Evolutionary conservation across 2,888 invertebrate species (phyloP).

Genomic region (Orthosia cruda): DNA sequence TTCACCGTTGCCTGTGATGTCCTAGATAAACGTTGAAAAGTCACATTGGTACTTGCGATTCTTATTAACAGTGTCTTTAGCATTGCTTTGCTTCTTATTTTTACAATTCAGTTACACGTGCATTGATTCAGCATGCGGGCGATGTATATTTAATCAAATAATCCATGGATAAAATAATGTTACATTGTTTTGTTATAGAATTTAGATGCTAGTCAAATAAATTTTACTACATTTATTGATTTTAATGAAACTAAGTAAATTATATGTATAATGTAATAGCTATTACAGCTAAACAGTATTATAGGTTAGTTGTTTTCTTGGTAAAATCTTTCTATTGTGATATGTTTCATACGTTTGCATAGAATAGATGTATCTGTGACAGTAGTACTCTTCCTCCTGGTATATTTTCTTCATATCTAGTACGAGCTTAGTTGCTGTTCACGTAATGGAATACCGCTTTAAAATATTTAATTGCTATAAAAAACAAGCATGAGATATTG

Average conservation of each 20-base stretch:
- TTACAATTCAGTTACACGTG: slow-evolving; percentile 25
- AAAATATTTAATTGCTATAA: slow-evolving; percentile 53
- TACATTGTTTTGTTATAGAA: slow-evolving; percentile 76
- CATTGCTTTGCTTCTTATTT: slow-evolving; percentile 60
- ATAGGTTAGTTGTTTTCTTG: slow-evolving; percentile 89
- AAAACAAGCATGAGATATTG: slow-evolving; percentile 54
- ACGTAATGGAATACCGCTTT: slow-evolving; percentile 51
- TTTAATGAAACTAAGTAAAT: slow-evolving; percentile 82
- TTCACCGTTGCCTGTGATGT: too few relatives aligned
- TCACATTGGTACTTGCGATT: background rate
- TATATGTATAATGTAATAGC: slow-evolving; percentile 81
- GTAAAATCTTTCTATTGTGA: slow-evolving; percentile 86
- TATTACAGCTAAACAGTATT: slow-evolving; percentile 89
- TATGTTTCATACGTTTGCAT: slow-evolving; percentile 80
- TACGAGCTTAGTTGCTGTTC: slow-evolving; percentile 62
- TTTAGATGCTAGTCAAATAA: slow-evolving; percentile 91
- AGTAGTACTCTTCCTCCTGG: slow-evolving; percentile 61
- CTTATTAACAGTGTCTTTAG: slow-evolving; percentile 22
- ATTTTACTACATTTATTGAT: slow-evolving; percentile 85
- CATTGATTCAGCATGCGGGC: slow-evolving; percentile 31
- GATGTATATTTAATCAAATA: slow-evolving; percentile 47
- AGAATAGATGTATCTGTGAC: slow-evolving; percentile 75
- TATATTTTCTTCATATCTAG: slow-evolving; percentile 60
- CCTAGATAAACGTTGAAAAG: too few relatives aligned
- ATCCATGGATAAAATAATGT: slow-evolving; percentile 41